Evolutionary conservation across 2,113 vertebrate species (phyloP), one percentile per base, ranked within the genome.

Genomic region (Carettochelys insculpta): DNA sequence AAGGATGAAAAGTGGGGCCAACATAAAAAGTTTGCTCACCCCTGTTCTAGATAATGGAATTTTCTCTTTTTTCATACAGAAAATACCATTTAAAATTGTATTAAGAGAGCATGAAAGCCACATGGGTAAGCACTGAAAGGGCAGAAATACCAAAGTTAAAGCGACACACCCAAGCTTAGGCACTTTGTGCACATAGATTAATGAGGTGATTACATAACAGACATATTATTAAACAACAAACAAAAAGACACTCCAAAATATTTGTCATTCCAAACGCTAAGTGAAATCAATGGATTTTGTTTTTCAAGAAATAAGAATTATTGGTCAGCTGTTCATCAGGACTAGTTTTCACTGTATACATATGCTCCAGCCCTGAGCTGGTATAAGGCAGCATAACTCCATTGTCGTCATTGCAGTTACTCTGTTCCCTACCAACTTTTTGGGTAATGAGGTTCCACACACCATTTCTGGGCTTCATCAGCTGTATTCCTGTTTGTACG

Each of bases 341-440:
- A 91, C 95, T 80, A 82, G 17, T 93, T 94, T 95, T 96, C 80
- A 41, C 83, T 95, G 92, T 92, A 48, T 91, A 88, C n/a, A 1
- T 83, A 92, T 87, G 88, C 68, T 87, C 82, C 83, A 54, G 75
- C 82, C 93, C 92, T 96, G 82, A 89, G 76, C 86, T 93, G 96
- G 19, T 24, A 92, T 88, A 96, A 95, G 82, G 91, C 86, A 92
- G 84, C 78, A 95, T 24, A 73, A 43, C 38, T 24, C 58, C 16
- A 19, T 90, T 96, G 94, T 96, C 90, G 95, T 93, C 94, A 87
- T 51, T 68, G 86, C 88, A 90, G 68, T 91, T 86, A 95, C 90
- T 86, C 84, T 95, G 94, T 95, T 96, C 95, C 93, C 87, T 91
- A 94, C 93, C 94, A 95, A 91, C 94, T 92, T 94, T 95, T 93